Percentiles rank a stretch among this genome's conserved stretches.
These are phyloP conservation scores for Sebastes hopkinsi DNA, from an alignment of 2,797 vertebrate genomes.

Conservation along the genomic window DNA sequence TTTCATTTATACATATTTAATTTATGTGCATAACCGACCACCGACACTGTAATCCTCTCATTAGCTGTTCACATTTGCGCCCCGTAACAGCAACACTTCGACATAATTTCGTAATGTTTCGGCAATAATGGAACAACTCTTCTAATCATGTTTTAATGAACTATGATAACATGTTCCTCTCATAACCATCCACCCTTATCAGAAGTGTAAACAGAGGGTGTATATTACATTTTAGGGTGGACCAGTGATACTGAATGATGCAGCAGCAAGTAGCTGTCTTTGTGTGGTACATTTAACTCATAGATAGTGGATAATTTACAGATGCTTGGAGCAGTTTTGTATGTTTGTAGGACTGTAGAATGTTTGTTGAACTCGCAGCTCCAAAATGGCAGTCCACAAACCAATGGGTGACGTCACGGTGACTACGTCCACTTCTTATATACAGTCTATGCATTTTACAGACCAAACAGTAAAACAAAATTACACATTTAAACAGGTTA, in stretches of 20 bases:
- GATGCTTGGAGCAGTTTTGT: no score
- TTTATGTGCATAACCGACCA: not conserved
- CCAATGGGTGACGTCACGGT: not conserved
- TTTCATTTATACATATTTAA: conserved; percentile 6
- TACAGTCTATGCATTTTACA: not conserved
- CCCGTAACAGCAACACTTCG: not conserved
- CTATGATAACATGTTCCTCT: not conserved
- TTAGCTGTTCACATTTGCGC: conserved; percentile 6
- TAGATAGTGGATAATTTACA: no score
- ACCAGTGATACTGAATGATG: not conserved
- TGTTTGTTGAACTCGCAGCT: not conserved
- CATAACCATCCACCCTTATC: not conserved
- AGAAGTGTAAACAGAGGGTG: not conserved
- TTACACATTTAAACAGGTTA: not conserved
- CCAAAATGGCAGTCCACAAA: fast-evolving
- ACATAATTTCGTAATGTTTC: not conserved
- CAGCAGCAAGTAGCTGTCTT: not conserved
- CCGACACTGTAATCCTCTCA: not conserved
- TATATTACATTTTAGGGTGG: not conserved
- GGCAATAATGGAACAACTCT: not conserved
- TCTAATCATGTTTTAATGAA: not conserved
- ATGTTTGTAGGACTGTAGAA: no score
- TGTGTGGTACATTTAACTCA: not conserved
- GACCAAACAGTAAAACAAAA: not conserved
- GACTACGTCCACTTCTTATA: not conserved